Base-by-base conservation (phyloP, 2,888 invertebrate genomes). In the Callyntrura sp. region DNA sequence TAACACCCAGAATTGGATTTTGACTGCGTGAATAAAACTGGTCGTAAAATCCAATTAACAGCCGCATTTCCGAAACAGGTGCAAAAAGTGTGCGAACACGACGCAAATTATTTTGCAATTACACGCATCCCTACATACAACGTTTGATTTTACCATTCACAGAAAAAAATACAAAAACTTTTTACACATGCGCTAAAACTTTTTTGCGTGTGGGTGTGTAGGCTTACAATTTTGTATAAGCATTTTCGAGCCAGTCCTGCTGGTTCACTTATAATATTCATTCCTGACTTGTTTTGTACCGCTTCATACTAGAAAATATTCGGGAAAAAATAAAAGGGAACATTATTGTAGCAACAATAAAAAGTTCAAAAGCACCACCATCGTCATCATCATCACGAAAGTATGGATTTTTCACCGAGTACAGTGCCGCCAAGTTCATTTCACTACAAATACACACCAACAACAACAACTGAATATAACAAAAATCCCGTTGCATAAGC, bases 401-500 rank as follows among this genome's bases (percentile, higher is more conserved):
- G n/a, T 51, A 51, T 1, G 14, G 51, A 2, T 51, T 51, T 12
- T 51, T 51, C 14, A 14, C 12, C 51, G n/a, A 12, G 28, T 23
- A n/a, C n/a, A n/a, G n/a, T n/a, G n/a, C n/a, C n/a, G 51, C 5
- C 0, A 68, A 57, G 76, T 76, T 85, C 76, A 62, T 76, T 85
- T 85, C 62, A 86, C 68, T 20, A 35, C 35, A 35, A 35, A 35
- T 35, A 35, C 35, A 35, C 35, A 35, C 2, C 35, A 86, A 79
- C 35, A 65, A 17, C 14, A 68, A 6, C 14, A 28, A 48, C 48
- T n/a, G 73, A 73, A 23, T 73, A 8, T n/a, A 8, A 60, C 25
- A 5, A 60, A 87, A 43, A 88, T 88, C 88, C 88, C 88, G 88
- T 88, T 88, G 82, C 83, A 51, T 83, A 88, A 88, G 88, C 73